Evolutionary conservation across 2,888 invertebrate genomes (phyloP).

Genomic region (Copidosoma aretas): DNA sequence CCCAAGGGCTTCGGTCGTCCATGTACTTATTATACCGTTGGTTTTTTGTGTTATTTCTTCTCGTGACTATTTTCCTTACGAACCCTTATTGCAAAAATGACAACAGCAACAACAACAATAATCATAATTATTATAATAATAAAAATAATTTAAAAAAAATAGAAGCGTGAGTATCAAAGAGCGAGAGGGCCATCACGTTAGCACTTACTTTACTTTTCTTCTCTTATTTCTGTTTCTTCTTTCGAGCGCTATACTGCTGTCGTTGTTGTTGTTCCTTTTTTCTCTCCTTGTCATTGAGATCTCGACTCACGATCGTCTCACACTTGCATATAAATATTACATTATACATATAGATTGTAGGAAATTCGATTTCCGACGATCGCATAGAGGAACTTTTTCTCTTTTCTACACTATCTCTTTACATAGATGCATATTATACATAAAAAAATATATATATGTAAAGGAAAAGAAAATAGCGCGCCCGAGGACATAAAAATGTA

Average conservation of each 20-base stretch:
- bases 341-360: neutral
- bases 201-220: neutral
- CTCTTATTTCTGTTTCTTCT: conserved; percentile 11
- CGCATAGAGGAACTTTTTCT: neutral
- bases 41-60: no score
- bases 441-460: neutral
- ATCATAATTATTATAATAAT: no score
- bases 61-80: no score
- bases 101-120: no score
- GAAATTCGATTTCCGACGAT: neutral
- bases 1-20: no score
- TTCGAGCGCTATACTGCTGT: neutral
- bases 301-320: conserved; percentile 26
- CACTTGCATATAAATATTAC: conserved; percentile 3
- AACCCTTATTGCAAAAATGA: no score
- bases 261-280: conserved; percentile 8
- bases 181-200: neutral
- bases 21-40: no score
- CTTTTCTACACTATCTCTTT: neutral
- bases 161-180: neutral
- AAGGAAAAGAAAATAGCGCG: neutral
- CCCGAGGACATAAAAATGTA: neutral
- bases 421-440: neutral
- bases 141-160: conserved; percentile 1
- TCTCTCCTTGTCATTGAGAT: neutral